Percentiles rank a stretch among this genome's conserved stretches.
These are phyloP conservation scores for Gymnothorax javanicus DNA, from an alignment of 2,797 vertebrate genomes.

Conservation along the genomic window DNA sequence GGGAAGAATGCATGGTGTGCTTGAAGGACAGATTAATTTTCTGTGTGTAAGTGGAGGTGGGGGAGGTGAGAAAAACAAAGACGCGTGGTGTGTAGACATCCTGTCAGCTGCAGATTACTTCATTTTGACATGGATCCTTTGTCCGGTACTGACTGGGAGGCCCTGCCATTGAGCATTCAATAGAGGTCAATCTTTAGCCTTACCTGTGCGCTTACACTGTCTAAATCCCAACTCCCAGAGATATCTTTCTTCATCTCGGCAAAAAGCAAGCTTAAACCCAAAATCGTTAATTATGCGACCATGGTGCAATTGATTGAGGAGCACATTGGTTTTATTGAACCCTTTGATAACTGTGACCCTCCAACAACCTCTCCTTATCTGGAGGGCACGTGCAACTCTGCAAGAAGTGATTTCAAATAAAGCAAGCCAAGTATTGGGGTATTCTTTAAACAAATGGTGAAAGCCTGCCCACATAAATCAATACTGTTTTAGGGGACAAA, in stretches of 20 bases:
- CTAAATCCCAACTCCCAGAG: not conserved
- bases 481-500: not conserved
- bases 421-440: not conserved
- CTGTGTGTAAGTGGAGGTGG: not conserved
- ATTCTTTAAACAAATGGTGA: not conserved
- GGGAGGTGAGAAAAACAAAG: not conserved
- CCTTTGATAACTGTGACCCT: not conserved
- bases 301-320: not conserved
- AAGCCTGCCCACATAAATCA: not conserved
- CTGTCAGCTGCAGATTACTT: not conserved
- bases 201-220: not conserved
- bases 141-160: not conserved
- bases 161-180: not conserved
- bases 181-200: not conserved
- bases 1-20: not conserved
- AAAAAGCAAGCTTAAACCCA: not conserved
- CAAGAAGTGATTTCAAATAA: not conserved
- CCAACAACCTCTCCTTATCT: not conserved
- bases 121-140: not conserved
- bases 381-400: not conserved
- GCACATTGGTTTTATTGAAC: conserved; percentile 12
- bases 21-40: not conserved
- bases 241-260: conserved; percentile 16
- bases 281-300: not conserved
- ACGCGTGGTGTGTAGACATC: not conserved